Evolutionary conservation across 2,888 invertebrate species (phyloP), one percentile per base, ranked within the genome.

Genomic region (Atethmia centrago): DNA sequence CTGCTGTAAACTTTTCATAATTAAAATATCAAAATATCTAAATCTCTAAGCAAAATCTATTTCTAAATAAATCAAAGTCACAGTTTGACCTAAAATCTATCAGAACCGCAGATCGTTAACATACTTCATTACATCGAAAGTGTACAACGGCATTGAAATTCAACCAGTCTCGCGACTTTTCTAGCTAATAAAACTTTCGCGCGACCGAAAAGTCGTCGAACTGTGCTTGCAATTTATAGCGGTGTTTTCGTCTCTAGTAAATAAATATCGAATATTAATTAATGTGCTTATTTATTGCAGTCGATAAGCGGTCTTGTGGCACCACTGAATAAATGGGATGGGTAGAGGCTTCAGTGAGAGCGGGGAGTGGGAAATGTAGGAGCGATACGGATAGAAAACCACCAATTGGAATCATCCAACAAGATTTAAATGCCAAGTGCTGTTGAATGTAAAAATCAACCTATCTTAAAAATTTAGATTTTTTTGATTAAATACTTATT

Each of bases 201-300:
- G 69, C 55, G 83, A 79, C 74, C 75, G 62, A 81, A 84, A 86
- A 85, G 91, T 90, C 88, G 82, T 71, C 88, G 89, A 91, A 88
- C 90, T 78, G 58, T 45, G 47, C 59, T 71, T 55, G 72, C 86
- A 71, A 84, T 83, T 87, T 86, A 86, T 84, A 56, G 75, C 59
- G 69, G 69, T 90, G 90, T 91, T 91, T 90, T 91, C 87, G 88
- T 88, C 67, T 80, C 82, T 80, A 80, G 77, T 76, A 84, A 87
- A 89, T 90, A 90, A 91, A 87, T 88, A 92, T 91, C 89, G 88
- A 92, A 90, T 89, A 89, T 85, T 91, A 90, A 91, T 92, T 90
- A 90, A 89, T 90, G 87, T 83, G 82, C 62, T 87, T 91, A 90
- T 92, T 92, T 92, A 91, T 90, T 89, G 84, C 86, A 10, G 71